phyloP scores from a whole-genome alignment of 2,888 invertebrate genomes.

The Selenia dentaria region DNA sequence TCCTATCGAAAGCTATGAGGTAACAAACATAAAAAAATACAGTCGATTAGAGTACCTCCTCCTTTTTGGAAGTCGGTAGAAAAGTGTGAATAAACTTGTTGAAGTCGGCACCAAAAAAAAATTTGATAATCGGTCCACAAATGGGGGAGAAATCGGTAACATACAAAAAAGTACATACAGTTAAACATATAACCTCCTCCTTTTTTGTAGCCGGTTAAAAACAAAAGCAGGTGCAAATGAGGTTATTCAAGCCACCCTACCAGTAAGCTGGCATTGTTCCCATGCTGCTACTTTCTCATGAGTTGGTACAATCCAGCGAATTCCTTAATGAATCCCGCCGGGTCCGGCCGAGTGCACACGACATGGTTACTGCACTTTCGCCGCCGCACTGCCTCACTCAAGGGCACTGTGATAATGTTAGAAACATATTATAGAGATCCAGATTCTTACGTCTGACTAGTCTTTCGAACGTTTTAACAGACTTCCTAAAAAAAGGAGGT shows the following conservation, averaged over 20 bases:
- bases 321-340: conserved; percentile 27
- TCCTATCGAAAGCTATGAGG: too few species aligned
- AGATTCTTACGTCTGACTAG: too few species aligned
- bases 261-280: not conserved
- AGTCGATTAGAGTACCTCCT: too few species aligned
- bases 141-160: too few species aligned
- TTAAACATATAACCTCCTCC: not conserved
- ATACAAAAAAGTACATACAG: not conserved
- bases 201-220: not conserved
- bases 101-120: too few species aligned
- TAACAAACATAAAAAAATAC: not conserved
- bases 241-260: not conserved
- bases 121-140: too few species aligned
- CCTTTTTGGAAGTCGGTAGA: not conserved
- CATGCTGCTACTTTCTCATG: conserved; percentile 6
- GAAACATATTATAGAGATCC: not conserved
- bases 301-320: conserved; percentile 1
- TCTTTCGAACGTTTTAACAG: too few species aligned
- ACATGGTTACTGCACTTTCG: conserved; percentile 41
- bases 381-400: not conserved
- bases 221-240: not conserved
- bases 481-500: too few species aligned
- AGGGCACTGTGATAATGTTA: conserved; percentile 2
- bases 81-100: too few species aligned
- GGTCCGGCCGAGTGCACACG: conserved; percentile 25